These are phyloP conservation scores for Tolmerus cingulatus DNA, from an alignment of 2,888 invertebrate genomes.

Conservation along the genomic window DNA sequence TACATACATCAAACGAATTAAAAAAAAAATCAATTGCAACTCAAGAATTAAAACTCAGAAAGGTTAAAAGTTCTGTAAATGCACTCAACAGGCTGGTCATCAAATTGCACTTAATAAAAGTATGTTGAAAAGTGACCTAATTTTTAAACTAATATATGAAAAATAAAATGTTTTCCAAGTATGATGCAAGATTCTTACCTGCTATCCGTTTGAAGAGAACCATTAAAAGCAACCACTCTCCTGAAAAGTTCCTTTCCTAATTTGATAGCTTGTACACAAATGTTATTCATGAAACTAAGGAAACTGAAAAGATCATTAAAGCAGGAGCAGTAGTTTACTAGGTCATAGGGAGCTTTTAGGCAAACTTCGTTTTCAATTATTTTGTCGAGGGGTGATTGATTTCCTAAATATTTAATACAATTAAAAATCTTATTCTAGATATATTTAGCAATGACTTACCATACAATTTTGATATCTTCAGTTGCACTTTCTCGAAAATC, in stretches of 20 bases:
- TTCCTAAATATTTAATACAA: constrained; percentile 19
- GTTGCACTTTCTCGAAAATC: constrained; percentile 2
- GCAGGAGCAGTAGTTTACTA: constrained; percentile 20
- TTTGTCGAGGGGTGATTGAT: background rate
- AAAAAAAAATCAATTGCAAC: no score
- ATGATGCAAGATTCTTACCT: constrained; percentile 22
- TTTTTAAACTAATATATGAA: background rate
- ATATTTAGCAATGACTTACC: constrained; percentile 3
- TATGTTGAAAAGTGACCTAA: background rate
- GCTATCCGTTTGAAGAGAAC: constrained; percentile 18
- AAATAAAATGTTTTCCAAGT: background rate
- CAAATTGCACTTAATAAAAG: no score
- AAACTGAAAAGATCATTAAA: constrained; percentile 33
- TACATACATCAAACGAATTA: no score
- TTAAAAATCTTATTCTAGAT: background rate
- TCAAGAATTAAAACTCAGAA: no score
- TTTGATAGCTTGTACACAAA: constrained; percentile 2
- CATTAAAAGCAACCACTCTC: background rate
- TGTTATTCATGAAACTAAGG: background rate
- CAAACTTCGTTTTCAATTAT: constrained; percentile 35
- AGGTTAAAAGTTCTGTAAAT: no score
- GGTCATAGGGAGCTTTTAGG: background rate
- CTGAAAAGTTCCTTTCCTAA: background rate
- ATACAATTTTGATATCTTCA: constrained; percentile 6
- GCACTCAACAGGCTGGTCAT: no score